Evolutionary conservation across 1,140 invertebrate genomes (phyloP), one percentile per base, ranked within the genome.

Genomic region (Grapholita molesta): DNA sequence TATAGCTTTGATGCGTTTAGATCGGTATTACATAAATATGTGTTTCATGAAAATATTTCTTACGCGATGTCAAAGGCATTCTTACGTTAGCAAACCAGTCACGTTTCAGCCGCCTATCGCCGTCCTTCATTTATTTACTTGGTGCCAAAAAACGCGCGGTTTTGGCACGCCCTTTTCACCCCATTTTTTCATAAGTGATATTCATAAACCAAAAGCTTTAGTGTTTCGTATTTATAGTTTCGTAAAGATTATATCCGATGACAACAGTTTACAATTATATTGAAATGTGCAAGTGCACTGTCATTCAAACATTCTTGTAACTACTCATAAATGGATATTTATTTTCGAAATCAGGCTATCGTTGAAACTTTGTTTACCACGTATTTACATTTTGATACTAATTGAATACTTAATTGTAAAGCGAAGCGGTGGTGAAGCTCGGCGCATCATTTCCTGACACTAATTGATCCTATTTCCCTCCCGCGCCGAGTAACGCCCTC

Each of bases 351-450:
- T 38, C 6, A 38, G 12, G 35, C n/a, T 1, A 15, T 18, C 42
- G 42, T 18, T 33, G 38, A 15, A 70, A 64, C 72, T 73, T 70
- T 72, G 70, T 74, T 74, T 77, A 72, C 70, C 68, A 70, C 55
- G 65, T 32, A 24, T 53, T 66, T 48, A 42, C 9, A 23, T 33
- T 52, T 68, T 66, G 74, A 68, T 61, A 69, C 68, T 65, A 69
- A 74, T 57, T 68, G 32, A 66, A 71, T 66, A 25, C 70, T 33
- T 70, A 64, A 74, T 78, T 77, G 75, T 28, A 28, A 73, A 89
- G 89, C 75, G 89, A 90, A 85, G 88, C 89, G 89, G 86, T 91
- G 86, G 88, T 78, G 77, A 33, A 76, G 68, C 78, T 80, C 77
- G 71, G 77, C 70, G 66, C 57, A 61, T 74, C 70, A 75, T 79